Conservation (phyloP, 2,797 vertebrate species). For the Otolemur crassicaudatus region DNA sequence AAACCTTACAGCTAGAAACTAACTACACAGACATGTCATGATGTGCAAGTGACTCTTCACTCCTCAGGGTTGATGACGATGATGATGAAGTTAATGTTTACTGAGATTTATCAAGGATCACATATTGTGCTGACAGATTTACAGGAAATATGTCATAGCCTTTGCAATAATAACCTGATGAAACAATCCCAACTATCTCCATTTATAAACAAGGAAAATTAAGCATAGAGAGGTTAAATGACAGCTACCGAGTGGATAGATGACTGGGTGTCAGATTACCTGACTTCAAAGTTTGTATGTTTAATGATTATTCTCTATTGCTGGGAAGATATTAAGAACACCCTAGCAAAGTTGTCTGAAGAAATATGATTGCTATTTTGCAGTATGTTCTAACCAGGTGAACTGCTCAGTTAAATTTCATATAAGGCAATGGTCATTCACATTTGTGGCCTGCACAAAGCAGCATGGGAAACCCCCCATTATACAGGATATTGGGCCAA, state of each 20-base stretch:
- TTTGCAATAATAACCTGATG: background rate
- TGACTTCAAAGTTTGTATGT: background rate
- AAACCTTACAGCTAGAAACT: background rate
- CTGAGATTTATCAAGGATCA: background rate
- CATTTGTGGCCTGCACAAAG: background rate
- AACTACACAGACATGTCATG: background rate
- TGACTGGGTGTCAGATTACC: background rate
- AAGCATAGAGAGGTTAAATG: background rate
- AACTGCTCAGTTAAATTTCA: background rate
- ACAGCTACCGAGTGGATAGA: background rate
- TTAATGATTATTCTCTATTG: background rate
- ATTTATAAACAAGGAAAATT: slow-evolving; percentile 36
- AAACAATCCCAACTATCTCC: background rate
- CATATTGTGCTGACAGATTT: background rate
- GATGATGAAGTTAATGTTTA: background rate
- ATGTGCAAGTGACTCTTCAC: background rate
- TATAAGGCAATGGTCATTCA: background rate
- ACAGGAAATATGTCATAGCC: background rate
- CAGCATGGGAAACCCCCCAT: background rate
- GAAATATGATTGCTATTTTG: background rate
- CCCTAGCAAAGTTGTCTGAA: background rate
- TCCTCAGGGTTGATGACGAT: background rate
- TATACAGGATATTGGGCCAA: background rate
- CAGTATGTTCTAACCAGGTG: background rate
- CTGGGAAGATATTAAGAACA: background rate